Evolutionary conservation across 2,888 invertebrate species (phyloP).

Genomic region (Epirrita christyi): DNA sequence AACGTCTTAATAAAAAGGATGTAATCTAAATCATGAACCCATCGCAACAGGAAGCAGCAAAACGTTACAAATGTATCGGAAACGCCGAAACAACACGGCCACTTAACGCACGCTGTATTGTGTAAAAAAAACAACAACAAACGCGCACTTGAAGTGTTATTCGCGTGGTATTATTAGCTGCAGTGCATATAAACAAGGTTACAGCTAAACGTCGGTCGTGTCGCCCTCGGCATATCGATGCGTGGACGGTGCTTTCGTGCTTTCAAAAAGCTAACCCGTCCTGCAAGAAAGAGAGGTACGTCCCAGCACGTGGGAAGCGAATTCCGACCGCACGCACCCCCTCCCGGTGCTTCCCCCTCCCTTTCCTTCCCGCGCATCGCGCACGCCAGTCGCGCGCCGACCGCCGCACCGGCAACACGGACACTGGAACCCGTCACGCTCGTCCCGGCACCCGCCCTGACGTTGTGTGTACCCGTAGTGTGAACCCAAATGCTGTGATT

Average conservation of each 20-base stretch:
- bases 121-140: constrained; percentile 67
- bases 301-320: constrained; percentile 81
- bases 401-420: constrained; percentile 73
- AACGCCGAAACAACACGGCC: constrained; percentile 63
- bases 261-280: constrained; percentile 83
- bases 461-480: constrained; percentile 76
- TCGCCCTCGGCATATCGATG: constrained; percentile 78
- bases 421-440: constrained; percentile 45
- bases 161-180: constrained; percentile 79
- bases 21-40: constrained; percentile 41
- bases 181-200: constrained; percentile 81
- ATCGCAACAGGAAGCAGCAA: constrained; percentile 55
- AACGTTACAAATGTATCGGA: constrained; percentile 61
- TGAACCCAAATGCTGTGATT: constrained; percentile 77
- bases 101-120: constrained; percentile 62
- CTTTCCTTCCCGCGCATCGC: constrained; percentile 58
- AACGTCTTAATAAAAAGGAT: constrained; percentile 37
- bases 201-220: constrained; percentile 58
- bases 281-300: constrained; percentile 77
- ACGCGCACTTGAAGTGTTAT: constrained; percentile 67
- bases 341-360: constrained; percentile 48
- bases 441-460: constrained; percentile 63
- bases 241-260: constrained; percentile 66
- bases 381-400: constrained; percentile 82
- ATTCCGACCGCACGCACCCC: constrained; percentile 83